A percentile compares a stretch with the other conserved stretches of the same genome.
These are phyloP conservation scores for Hypothenemus hampei DNA, from an alignment of 1,140 invertebrate genomes.

Conservation along the genomic window DNA sequence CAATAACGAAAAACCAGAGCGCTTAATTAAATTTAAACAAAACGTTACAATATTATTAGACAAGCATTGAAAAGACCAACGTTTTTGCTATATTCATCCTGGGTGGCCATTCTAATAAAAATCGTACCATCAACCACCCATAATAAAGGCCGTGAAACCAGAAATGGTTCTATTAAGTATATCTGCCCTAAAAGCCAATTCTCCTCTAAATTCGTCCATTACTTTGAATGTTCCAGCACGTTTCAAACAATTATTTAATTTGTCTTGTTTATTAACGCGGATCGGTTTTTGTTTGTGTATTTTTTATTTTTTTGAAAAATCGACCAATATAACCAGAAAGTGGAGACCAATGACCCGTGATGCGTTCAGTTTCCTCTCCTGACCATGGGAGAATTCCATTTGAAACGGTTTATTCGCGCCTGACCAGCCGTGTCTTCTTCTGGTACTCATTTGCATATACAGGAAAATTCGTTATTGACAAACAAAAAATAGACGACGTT, in stretches of 20 bases:
- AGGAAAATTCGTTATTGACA: no score
- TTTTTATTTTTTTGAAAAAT: no score
- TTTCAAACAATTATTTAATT: constrained; percentile 19
- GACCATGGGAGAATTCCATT: constrained; percentile 13
- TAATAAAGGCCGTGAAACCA: constrained; percentile 11
- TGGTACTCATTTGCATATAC: constrained; percentile 14
- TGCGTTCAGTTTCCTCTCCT: constrained; percentile 8
- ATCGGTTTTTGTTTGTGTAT: constrained; percentile 10
- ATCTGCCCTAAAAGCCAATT: background rate
- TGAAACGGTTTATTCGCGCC: background rate
- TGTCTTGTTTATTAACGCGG: constrained; percentile 15
- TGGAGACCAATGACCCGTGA: constrained; percentile 16
- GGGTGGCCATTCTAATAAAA: constrained; percentile 1
- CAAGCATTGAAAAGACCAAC: no score
- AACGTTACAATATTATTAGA: no score
- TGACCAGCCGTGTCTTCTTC: background rate
- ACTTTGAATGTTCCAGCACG: constrained; percentile 9
- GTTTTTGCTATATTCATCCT: no score
- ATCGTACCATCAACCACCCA: constrained; percentile 3
- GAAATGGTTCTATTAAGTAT: constrained; percentile 7
- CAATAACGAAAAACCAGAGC: no score
- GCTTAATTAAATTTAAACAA: no score
- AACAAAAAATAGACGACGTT: no score
- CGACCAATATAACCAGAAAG: constrained; percentile 3
- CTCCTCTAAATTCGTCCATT: constrained; percentile 14